phyloP scores from a whole-genome alignment of 64 coral and sea anemone species.

The Anthopleura sola region DNA sequence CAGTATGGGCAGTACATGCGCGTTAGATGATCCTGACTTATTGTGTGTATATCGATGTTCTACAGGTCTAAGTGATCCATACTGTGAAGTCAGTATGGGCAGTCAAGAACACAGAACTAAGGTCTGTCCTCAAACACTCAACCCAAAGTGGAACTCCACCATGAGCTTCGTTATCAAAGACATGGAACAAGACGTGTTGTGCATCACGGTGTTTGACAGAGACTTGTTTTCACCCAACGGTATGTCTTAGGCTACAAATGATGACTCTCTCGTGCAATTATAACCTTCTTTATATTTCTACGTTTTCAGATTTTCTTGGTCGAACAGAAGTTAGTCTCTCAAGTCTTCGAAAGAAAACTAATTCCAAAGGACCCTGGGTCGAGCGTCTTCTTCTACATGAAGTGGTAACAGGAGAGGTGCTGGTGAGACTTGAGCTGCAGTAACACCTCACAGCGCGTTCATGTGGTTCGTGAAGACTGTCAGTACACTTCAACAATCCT shows the following conservation, averaged over 20 bases:
- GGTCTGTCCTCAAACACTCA: constrained; percentile 81
- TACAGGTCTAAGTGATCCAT: constrained; percentile 91
- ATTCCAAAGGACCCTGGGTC: constrained; percentile 70
- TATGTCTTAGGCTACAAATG: constrained; percentile 54
- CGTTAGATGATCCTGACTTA: neutral
- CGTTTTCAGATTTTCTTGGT: constrained; percentile 84
- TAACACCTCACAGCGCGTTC: neutral
- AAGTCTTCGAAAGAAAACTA: constrained; percentile 61
- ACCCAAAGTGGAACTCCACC: constrained; percentile 95
- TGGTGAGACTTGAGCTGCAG: constrained; percentile 73
- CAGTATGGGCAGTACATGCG: constrained; percentile 69
- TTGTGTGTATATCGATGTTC: neutral
- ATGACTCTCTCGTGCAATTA: neutral
- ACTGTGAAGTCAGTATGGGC: constrained; percentile 97
- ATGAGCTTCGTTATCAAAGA: constrained; percentile 87
- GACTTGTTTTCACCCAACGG: constrained; percentile 98
- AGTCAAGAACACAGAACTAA: constrained; percentile 91
- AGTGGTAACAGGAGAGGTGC: constrained; percentile 84
- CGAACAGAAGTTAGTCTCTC: constrained; percentile 90
- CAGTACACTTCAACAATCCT: too few relatives aligned
- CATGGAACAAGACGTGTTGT: constrained; percentile 91
- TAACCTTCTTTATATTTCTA: neutral
- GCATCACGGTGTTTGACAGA: constrained; percentile 94
- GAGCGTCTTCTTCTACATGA: constrained; percentile 84
- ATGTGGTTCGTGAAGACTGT: too few relatives aligned